A percentile compares a stretch with the other conserved stretches of the same genome.
These are phyloP conservation scores for Amphiprion percula DNA, from an alignment of 2,113 vertebrate species.

Conservation along the genomic window DNA sequence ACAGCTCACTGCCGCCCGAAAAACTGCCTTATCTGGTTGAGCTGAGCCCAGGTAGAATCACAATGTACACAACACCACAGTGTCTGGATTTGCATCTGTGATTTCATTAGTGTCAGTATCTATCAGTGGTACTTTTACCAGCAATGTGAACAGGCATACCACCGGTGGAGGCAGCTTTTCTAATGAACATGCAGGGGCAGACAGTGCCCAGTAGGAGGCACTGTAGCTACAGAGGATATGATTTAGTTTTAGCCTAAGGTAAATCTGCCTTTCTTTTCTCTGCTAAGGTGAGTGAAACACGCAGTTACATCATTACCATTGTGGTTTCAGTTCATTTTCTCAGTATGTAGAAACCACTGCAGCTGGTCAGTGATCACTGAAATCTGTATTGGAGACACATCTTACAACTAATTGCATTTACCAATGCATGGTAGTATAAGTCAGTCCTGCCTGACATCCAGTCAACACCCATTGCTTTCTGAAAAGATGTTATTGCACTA, in stretches of 20 bases:
- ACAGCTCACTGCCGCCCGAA: constrained; percentile 88
- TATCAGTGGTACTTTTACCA: no score
- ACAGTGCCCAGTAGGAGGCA: constrained; percentile 34
- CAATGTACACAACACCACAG: background rate
- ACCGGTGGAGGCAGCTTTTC: background rate
- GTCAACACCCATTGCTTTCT: background rate
- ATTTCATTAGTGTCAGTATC: no score
- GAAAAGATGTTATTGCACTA: no score
- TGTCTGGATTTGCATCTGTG: background rate
- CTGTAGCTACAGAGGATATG: constrained; percentile 11
- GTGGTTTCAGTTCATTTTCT: constrained; percentile 26
- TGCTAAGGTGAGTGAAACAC: constrained; percentile 41
- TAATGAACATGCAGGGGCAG: background rate
- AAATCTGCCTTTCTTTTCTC: background rate
- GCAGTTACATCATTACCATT: constrained; percentile 23
- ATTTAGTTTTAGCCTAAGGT: background rate
- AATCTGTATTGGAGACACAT: background rate
- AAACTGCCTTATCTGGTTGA: constrained; percentile 98
- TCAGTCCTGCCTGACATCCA: background rate
- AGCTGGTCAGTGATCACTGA: background rate
- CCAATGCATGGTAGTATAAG: background rate
- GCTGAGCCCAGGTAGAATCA: constrained; percentile 85
- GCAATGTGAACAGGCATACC: background rate
- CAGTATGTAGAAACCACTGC: background rate
- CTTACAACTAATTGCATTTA: background rate